These are phyloP conservation scores for Callaeas wilsoni DNA, from an alignment of 2,113 vertebrate species.

Conservation along the genomic window DNA sequence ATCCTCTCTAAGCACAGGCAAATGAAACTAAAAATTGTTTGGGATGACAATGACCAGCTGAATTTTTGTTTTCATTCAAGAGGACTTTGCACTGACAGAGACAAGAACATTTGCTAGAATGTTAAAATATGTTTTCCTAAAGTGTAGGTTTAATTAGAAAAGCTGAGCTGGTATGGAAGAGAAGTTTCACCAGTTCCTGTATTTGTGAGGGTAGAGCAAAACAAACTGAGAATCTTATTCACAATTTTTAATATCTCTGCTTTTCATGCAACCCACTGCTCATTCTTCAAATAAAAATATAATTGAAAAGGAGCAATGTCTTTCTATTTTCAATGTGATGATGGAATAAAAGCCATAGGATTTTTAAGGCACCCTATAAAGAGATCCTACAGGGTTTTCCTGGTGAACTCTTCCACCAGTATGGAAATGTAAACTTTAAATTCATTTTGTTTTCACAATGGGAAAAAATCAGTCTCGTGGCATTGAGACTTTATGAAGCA, in stretches of 20 bases:
- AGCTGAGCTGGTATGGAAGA: neutral
- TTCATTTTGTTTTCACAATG: slow-evolving; percentile 26
- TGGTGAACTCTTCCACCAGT: slow-evolving; percentile 12
- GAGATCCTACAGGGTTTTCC: neutral
- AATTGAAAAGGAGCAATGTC: neutral
- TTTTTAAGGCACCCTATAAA: neutral
- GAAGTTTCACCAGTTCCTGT: neutral
- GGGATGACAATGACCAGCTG: neutral
- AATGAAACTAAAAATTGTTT: neutral
- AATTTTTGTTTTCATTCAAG: neutral
- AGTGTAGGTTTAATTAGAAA: neutral
- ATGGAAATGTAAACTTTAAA: slow-evolving; percentile 45
- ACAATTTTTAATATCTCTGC: neutral
- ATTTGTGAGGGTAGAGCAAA: neutral
- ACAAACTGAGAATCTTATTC: neutral
- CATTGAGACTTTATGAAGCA: slow-evolving; percentile 5
- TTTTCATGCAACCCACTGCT: neutral
- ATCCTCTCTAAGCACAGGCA: neutral
- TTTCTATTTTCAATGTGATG: neutral
- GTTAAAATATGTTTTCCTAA: neutral
- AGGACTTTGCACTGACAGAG: neutral
- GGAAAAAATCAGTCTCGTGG: neutral
- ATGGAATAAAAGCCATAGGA: neutral
- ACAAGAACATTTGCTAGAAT: neutral
- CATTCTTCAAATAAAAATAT: neutral